Percentiles rank a stretch among this genome's conserved stretches.
phyloP scores from a whole-genome alignment of 2,888 invertebrate species.

The Tanytarsus gracilentus region DNA sequence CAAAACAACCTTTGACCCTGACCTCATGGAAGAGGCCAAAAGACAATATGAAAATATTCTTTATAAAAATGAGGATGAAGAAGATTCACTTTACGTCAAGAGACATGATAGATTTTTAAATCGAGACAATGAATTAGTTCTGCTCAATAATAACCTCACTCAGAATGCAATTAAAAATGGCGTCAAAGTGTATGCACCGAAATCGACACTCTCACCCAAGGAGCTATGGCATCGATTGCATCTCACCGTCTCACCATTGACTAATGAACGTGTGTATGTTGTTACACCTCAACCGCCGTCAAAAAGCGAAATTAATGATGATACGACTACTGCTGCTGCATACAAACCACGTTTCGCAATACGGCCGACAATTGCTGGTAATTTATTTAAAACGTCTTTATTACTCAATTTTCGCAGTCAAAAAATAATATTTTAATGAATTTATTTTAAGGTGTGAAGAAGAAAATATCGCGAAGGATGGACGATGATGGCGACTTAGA shows the following conservation, averaged over 20 bases:
- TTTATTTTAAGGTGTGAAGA: no score
- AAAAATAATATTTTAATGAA: constrained; percentile 23
- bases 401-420: background rate
- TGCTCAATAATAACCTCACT: constrained; percentile 23
- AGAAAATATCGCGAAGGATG: constrained; percentile 46
- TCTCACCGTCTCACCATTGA: constrained; percentile 64
- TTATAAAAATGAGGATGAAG: constrained; percentile 16
- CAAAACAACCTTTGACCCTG: constrained; percentile 30
- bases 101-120: constrained; percentile 20
- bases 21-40: constrained; percentile 21
- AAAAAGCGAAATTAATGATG: constrained; percentile 31
- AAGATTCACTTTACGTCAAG: constrained; percentile 9
- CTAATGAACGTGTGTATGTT: constrained; percentile 72
- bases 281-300: constrained; percentile 61
- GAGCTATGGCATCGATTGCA: constrained; percentile 56
- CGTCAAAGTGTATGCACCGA: constrained; percentile 20
- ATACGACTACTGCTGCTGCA: constrained; percentile 27
- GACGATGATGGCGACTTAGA: constrained; percentile 44
- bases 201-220: constrained; percentile 31
- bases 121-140: constrained; percentile 16
- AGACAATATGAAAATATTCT: constrained; percentile 21
- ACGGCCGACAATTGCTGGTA: constrained; percentile 48
- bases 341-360: constrained; percentile 35
- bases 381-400: background rate
- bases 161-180: background rate